Base-by-base conservation (phyloP, 1,140 invertebrate species). In the Bombus superbus region DNA sequence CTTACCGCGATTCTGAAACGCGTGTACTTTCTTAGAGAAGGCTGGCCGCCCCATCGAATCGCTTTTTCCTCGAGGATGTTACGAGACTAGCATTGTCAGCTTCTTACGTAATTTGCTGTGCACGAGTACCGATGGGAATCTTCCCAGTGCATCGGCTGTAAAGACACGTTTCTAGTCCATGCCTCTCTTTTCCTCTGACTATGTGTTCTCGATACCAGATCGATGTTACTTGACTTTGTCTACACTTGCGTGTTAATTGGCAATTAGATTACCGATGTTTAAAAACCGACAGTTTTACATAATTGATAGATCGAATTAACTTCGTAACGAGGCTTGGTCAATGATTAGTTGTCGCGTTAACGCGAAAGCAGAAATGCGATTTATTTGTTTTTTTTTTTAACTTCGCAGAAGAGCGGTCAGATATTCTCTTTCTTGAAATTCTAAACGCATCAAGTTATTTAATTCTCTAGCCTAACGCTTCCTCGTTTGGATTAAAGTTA, bases 121-220 rank as follows among this genome's bases (percentile, higher is more conserved):
- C 87, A 76, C 84, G 83, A 86, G 77, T 68, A 88, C 77, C 86
- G 91, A 92, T 92, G 91, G 87, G 91, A 92, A 92, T 92, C 91
- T 90, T 91, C 83, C 80, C 86, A 85, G 87, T 88, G 82, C 72
- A 82, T 72, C 62, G 85, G 72, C 32, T 76, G 64, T 83, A 81
- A 76, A 86, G 73, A 72, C 66, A 86, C 38, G 44, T 79, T 83
- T 83, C n/a, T 13, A 64, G 64, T 32, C 59, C 18, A 64, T 10
- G 59, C 35, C 22, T 64, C 59, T 35, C 13, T 32, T 73, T 66
- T 22, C 35, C 69, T 22, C n/a, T 28, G 8, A 22, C 15, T 53
- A 28, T 5, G 28, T 66, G 40, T 25, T 32, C 35, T 18, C 53
- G 28, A 77, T 32, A 40, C 57, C 5, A 15, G 9, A 66, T 79